Base-by-base conservation (phyloP, 2,113 vertebrate species). In the Patagioenas fasciata region DNA sequence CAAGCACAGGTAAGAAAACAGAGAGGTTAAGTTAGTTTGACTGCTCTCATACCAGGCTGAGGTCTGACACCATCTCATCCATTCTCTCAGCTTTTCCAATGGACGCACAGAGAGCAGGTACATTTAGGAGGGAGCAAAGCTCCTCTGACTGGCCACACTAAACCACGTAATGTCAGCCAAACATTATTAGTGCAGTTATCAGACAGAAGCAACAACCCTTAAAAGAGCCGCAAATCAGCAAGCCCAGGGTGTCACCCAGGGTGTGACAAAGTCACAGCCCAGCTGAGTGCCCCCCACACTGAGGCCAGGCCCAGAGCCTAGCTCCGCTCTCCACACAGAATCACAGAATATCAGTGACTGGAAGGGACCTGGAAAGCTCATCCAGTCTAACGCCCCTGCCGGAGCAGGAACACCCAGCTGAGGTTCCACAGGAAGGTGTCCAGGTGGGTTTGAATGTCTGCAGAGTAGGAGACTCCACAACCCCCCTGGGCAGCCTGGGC, bases 171-270 rank as follows among this genome's bases (percentile, higher is more conserved):
- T 3, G 6, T 29, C 56, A 57, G 8, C 31, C 36, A 58, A 8
- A 31, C 9, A 7, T 26, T 11, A 4, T 6, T 1, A 42, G 0
- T 3, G 13, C n/a, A 6, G 50, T 31, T n/a, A 47, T 0, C 6
- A 38, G 7, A 19, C 6, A 38, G 7, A 19, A 42, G 3, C 21
- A 40, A 6, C 19, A 54, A 40, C 2, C 15, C 15, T 20, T 10
- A 1, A 2, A 23, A 34, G 20, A 7, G 18, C 19, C 28, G 40
- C 13, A 26, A 28, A 53, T 8, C 10, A 31, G 12, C n/a, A 17
- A 48, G 7, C 29, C 4, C 60, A 32, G 11, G 15, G 58, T 24
- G 13, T 34, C 88, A 44, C 31, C 28, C 2, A 7, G 4, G 5
- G 16, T 5, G 31, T 0, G 26, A 38, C 13, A 56, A 19, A 15